Conservation (phyloP, 64 coral and sea anemone species). For the Actinia equina region DNA sequence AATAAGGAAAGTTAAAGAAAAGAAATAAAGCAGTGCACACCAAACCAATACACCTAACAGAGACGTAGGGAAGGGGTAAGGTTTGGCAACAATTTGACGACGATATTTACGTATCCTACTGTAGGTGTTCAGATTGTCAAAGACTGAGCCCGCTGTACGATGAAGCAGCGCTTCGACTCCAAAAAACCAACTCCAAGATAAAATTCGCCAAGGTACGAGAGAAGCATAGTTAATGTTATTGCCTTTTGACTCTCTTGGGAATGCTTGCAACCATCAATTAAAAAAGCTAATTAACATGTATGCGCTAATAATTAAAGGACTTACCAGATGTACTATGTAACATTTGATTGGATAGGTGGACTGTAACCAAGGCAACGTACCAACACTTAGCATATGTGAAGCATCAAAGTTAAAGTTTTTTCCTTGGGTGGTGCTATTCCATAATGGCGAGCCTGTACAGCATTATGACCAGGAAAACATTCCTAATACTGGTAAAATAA, state of each 20-base stretch:
- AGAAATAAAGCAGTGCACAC: too few species aligned
- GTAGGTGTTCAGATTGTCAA: slow-evolving; percentile 32
- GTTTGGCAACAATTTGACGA: not conserved
- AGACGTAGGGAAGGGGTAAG: too few species aligned
- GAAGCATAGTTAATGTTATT: not conserved
- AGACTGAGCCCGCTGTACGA: slow-evolving; percentile 17
- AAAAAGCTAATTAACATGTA: too few species aligned
- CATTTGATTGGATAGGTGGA: not conserved
- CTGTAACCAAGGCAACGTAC: not conserved
- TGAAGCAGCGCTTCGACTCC: slow-evolving; percentile 6
- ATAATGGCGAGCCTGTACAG: not conserved
- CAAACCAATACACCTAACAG: too few species aligned
- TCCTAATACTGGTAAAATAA: not conserved
- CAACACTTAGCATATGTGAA: not conserved
- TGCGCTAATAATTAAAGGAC: too few species aligned
- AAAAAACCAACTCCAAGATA: not conserved
- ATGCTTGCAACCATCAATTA: too few species aligned
- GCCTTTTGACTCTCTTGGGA: too few species aligned
- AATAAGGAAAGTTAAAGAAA: too few species aligned
- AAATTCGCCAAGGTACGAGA: slow-evolving; percentile 14
- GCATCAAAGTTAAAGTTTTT: not conserved
- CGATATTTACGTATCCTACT: not conserved
- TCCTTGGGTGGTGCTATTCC: slow-evolving; percentile 19
- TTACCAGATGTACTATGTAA: too few species aligned
- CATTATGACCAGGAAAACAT: not conserved